Evolutionary conservation across 2,888 invertebrate genomes (phyloP), one percentile per base, ranked within the genome.

Genomic region (Chaitophorus viminalis): DNA sequence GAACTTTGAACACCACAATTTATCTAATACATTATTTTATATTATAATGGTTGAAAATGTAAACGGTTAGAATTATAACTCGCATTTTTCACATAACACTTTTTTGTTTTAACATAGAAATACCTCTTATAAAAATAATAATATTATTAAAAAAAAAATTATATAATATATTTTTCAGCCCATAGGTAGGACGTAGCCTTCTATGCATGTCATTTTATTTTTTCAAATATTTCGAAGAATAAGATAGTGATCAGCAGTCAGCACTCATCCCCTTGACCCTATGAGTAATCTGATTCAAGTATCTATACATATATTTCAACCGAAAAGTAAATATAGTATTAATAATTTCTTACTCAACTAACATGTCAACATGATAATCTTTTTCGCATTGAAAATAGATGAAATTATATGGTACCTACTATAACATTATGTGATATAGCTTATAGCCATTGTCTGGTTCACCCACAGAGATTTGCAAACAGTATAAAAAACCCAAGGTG

Each of bases 381-480:
- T 74, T 1, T 65, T 65, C 29, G 18, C 18, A 39, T 65, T 21
- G 18, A 21, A 68, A 68, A 39, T 81, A 82, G 60, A n/a, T 83
- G 60, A 75, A 83, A 83, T n/a, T 52, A 76, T n/a, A n/a, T n/a
- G 1, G 21, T 60, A 60, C 25, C 21, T 17, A 3, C 17, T 31
- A 25, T 72, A n/a, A n/a, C n/a, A n/a, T 29, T 21, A 9, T 17
- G n/a, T 29, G 65, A 0, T 46, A 65, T 82, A 46, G 68, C 21
- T 81, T 21, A 46, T 70, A 14, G 25, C 29, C 21, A 25, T 31
- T 29, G n/a, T 3, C 68, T 29, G 52, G 72, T 83, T 74, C 54
- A 74, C 82, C 82, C 74, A 36, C 74, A 74, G 74, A 74, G n/a
- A 74, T 83, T 65, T 60, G 36, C 74, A 9, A 79, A 79, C 60